Conservation (phyloP, 2,888 invertebrate species). For the Empis stercorea region DNA sequence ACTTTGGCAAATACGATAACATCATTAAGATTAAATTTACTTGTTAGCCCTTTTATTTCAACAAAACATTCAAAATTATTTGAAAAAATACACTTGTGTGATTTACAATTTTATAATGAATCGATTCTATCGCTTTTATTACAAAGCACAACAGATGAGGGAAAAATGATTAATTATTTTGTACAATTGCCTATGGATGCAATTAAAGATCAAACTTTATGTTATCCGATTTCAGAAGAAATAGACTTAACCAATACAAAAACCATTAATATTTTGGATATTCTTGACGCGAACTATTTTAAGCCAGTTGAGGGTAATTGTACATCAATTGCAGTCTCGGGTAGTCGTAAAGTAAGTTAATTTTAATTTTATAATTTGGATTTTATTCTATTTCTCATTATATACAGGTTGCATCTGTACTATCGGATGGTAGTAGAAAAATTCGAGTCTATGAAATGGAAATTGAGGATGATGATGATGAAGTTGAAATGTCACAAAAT, state of each 20-base stretch:
- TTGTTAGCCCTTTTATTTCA: slow-evolving; percentile 32
- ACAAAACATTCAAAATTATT: slow-evolving; percentile 17
- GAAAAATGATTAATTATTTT: slow-evolving; percentile 38
- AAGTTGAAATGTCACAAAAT: slow-evolving; percentile 43
- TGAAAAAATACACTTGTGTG: slow-evolving; percentile 42
- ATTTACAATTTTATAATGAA: slow-evolving; percentile 61
- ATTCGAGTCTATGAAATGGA: slow-evolving; percentile 86
- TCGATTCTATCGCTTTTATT: slow-evolving; percentile 55
- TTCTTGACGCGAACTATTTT: slow-evolving; percentile 40
- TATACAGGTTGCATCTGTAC: slow-evolving; percentile 58
- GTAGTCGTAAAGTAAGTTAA: slow-evolving; percentile 41
- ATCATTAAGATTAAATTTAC: slow-evolving; percentile 43
- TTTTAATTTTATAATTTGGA: not conserved
- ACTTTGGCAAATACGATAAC: slow-evolving; percentile 33
- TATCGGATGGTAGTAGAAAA: slow-evolving; percentile 65
- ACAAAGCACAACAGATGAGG: slow-evolving; percentile 40
- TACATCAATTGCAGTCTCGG: slow-evolving; percentile 68
- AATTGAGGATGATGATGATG: slow-evolving; percentile 82
- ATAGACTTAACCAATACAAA: slow-evolving; percentile 22
- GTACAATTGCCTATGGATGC: slow-evolving; percentile 35
- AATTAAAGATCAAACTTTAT: slow-evolving; percentile 34
- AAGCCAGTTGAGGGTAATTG: slow-evolving; percentile 53
- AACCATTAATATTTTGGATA: slow-evolving; percentile 40
- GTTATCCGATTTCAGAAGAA: slow-evolving; percentile 21
- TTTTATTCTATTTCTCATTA: not conserved